Conservation (phyloP, 2,797 vertebrate species). For the Parauchenoglanis ngamensis region DNA sequence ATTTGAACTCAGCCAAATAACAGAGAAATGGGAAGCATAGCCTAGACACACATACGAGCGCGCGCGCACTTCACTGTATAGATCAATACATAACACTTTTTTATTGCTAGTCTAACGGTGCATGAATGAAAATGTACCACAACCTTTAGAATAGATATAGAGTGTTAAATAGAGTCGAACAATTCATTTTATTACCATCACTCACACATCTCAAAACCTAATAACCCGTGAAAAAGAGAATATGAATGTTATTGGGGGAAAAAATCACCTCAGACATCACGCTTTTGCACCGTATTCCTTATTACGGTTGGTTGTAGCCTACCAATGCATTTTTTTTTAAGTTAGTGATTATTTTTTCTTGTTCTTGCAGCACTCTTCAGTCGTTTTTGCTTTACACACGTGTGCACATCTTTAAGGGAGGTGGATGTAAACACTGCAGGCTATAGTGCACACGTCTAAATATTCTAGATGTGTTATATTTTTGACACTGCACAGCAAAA, state of each 20-base stretch:
- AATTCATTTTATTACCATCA: slow-evolving; percentile 85
- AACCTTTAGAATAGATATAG: slow-evolving; percentile 68
- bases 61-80: slow-evolving; percentile 51
- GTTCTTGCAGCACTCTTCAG: neutral
- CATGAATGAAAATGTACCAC: slow-evolving; percentile 68
- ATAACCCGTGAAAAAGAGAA: slow-evolving; percentile 85
- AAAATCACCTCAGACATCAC: slow-evolving; percentile 70
- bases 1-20: slow-evolving; percentile 15
- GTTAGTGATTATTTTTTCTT: slow-evolving; percentile 38
- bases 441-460: slow-evolving; percentile 18
- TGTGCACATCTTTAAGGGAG: slow-evolving; percentile 37
- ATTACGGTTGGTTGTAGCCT: slow-evolving; percentile 49
- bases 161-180: slow-evolving; percentile 86
- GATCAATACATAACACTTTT: slow-evolving; percentile 59
- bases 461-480: neutral
- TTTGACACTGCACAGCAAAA: neutral
- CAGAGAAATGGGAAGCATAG: slow-evolving; percentile 15
- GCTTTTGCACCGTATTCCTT: slow-evolving; percentile 54
- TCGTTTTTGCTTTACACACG: slow-evolving; percentile 1
- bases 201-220: slow-evolving; percentile 83
- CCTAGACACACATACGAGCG: neutral
- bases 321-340: slow-evolving; percentile 36
- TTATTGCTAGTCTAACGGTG: slow-evolving; percentile 60
- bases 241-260: slow-evolving; percentile 75
- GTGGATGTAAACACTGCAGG: slow-evolving; percentile 48